Evolutionary conservation across 2,113 vertebrate genomes (phyloP), one percentile per base, ranked within the genome.

Genomic region (Elgaria multicarinata): DNA sequence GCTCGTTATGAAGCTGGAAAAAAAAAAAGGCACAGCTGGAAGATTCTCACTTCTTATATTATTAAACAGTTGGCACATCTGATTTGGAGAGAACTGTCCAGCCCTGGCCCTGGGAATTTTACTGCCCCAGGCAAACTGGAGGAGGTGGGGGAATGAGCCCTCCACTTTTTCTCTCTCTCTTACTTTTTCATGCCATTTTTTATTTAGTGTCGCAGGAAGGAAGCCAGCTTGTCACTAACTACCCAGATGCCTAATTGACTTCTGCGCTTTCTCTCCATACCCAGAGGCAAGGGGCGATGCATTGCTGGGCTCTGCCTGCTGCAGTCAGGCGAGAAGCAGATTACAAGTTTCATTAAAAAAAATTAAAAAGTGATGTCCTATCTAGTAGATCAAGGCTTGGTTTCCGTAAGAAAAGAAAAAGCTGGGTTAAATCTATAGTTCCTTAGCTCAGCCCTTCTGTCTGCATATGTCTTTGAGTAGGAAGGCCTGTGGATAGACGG

Each of bases 51-150:
- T 66, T 71, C 81, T 69, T 80, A 78, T 88, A 66, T 88, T 85
- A 80, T 91, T 85, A 87, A 91, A 88, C 75, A 78, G 86, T 62
- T 83, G 64, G 90, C 64, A 46, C n/a, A 28, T 78, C 53, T 8
- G 58, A 85, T 83, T 69, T 71, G 80, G 77, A 39, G n/a, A 91
- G 53, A 36, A 18, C 76, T 44, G 55, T 79, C 26, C 82, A 46
- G 20, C 26, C 75, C 6, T 28, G 42, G 85, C 83, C 31, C 7
- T 80, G 90, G 90, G 86, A 78, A 64, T 91, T 79, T 53, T 44
- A 74, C 39, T 71, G 86, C 82, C 26, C 2, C 13, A 44, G 90
- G 90, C 90, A 78, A 81, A 75, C 18, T 33, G 55, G 66, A 46
- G n/a, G 42, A 8, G 1, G n/a, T n/a, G 55, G 26, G 2, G 39